Base-by-base conservation (phyloP, 2,888 invertebrate species). In the Hanleya hanleyi region DNA sequence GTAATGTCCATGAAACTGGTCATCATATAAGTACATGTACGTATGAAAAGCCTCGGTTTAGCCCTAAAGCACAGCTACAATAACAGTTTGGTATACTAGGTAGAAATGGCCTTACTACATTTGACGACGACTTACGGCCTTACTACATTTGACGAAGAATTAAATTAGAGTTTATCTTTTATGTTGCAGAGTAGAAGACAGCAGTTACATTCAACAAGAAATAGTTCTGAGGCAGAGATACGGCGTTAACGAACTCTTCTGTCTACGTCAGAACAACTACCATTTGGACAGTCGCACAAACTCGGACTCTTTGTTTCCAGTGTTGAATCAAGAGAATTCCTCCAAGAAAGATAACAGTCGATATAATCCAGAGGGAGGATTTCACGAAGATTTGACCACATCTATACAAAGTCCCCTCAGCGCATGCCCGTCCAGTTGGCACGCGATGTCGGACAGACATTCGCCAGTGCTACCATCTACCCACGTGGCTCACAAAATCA, bases 401-500 rank as follows among this genome's bases (percentile, higher is more conserved):
- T 57, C 77, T 12, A 74, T 82, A 29, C 83, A 80, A 41, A 79
- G 78, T 35, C 69, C 71, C 0, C 67, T 80, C 47, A 77, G 72
- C n/a, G 61, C 71, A n/a, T 87, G 87, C 68, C 86, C 87, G 0
- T 86, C 86, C 37, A 82, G 83, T 47, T 86, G 86, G 85, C 87
- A 87, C 71, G 69, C 81, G 5, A 62, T 80, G 51, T 70, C 75
- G 7, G 87, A 85, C 47, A 73, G 87, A 32, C 87, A 87, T 70
- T 86, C 86, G 0, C 87, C 87, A 6, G 84, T 87, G 1, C 77
- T 87, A 33, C 87, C 87, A 4, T 83, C 84, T 1, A 86, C 80
- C 41, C 84, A 84, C 65, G 80, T 81, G 15, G 80, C 83, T 9
- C 83, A 84, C 51, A 83, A 84, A 74, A 72, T 80, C 22, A 77